These are phyloP conservation scores for Enteromius mattozi DNA, from an alignment of 2,797 vertebrate genomes.

Conservation along the genomic window DNA sequence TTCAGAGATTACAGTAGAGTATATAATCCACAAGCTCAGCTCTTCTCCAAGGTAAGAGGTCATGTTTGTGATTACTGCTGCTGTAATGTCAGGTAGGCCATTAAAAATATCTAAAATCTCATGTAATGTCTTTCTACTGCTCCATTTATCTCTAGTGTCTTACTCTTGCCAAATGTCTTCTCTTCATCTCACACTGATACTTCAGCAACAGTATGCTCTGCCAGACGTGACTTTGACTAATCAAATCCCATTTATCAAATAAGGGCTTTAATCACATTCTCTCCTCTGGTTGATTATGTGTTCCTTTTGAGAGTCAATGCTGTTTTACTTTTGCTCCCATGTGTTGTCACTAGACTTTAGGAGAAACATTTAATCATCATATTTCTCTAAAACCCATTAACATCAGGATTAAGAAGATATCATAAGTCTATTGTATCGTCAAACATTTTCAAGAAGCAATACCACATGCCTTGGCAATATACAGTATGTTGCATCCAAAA, in stretches of 20 bases:
- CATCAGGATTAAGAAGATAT: slow-evolving; percentile 26
- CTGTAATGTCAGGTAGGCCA: slow-evolving; percentile 1
- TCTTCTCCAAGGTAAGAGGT: not conserved
- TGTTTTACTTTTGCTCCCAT: not conserved
- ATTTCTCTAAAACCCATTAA: slow-evolving; percentile 15
- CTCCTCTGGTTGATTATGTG: not conserved
- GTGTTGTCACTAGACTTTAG: slow-evolving; percentile 3
- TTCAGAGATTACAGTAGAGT: not conserved
- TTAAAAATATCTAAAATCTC: not conserved
- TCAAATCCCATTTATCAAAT: slow-evolving; percentile 13
- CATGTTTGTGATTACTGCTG: slow-evolving; percentile 25
- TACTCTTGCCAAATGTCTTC: slow-evolving; percentile 4
- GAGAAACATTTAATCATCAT: slow-evolving; percentile 14
- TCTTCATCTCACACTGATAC: not conserved
- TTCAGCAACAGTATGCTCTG: slow-evolving; percentile 2
- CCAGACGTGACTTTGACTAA: not conserved
- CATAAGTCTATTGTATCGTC: slow-evolving; percentile 12
- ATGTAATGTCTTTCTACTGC: not conserved
- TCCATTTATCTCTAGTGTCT: slow-evolving; percentile 10
- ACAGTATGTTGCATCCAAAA: not conserved
- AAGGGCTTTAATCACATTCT: slow-evolving; percentile 13
- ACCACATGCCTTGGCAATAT: not conserved
- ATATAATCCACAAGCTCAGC: slow-evolving; percentile 7
- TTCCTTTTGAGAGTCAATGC: slow-evolving; percentile 4
- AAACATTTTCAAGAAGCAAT: slow-evolving; percentile 47